Evolutionary conservation across 2,888 invertebrate genomes (phyloP), one percentile per base, ranked within the genome.

Genomic region (Alcis repandata): DNA sequence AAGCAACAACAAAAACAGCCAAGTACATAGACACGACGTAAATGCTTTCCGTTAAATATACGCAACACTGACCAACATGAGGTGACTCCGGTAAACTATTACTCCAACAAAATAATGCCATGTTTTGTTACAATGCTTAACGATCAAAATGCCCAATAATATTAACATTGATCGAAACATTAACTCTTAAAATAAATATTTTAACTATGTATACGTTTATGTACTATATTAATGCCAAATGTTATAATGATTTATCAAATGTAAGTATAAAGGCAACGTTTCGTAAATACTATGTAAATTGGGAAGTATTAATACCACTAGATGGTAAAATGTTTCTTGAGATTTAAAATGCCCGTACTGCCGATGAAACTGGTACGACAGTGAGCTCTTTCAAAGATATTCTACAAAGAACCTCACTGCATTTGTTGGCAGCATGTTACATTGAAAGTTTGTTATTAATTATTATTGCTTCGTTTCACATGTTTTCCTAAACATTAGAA

Each of bases 11-110:
- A 82, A 80, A 88, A 87, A 56, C 60, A 62, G 49, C 49, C 54
- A 59, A 79, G 78, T 79, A 76, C 73, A 80, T 77, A 74, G 76
- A 79, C 74, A 79, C 75, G 79, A 85, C 79, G 80, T 91, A 91
- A 92, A 92, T 92, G 91, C 92, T 80, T 87, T 86, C 83, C 78
- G 85, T 79, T 85, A 84, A 81, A 69, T 67, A 71, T 68, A 72
- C 59, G 63, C 63, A 65, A 87, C 80, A 91, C 92, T 92, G 92
- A 90, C 92, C 92, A 83, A 80, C 71, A 83, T 88, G 91, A 91
- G 91, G 90, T 91, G 88, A 85, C 80, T 77, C 77, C 76, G 82
- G 79, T 84, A 83, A 73, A 68, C 52, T 57, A 67, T 79, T 78
- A 80, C 75, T 77, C 76, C 22, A 53, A 56, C 56, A 74, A 78